Conservation (phyloP, 2,888 invertebrate species). For the Polylopha cassiicola region DNA sequence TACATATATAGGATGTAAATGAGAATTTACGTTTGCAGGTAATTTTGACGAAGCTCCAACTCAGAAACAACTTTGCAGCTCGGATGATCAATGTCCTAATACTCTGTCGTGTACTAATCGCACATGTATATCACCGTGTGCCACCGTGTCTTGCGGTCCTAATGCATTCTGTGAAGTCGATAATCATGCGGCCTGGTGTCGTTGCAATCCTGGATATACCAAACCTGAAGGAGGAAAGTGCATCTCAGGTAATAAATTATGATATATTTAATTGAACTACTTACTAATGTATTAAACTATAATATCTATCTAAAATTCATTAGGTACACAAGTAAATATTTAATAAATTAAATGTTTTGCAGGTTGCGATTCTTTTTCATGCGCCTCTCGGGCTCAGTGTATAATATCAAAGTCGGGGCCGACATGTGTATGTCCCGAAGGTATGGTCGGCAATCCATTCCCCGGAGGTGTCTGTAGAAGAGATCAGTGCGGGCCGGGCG, state of each 20-base stretch:
- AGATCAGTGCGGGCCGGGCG: conserved; percentile 86
- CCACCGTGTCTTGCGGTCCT: conserved; percentile 85
- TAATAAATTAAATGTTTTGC: conserved; percentile 40
- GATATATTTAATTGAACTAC: conserved; percentile 1
- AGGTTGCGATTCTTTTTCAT: conserved; percentile 86
- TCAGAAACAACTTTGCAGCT: conserved; percentile 81
- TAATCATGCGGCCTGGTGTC: conserved; percentile 92
- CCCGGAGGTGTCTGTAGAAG: conserved; percentile 90
- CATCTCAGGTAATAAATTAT: conserved; percentile 88
- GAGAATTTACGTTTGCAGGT: conserved; percentile 39
- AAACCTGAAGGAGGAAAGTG: conserved; percentile 89
- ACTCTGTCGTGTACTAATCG: conserved; percentile 87
- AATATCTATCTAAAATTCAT: too few relatives aligned
- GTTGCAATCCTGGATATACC: conserved; percentile 88
- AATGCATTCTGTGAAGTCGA: conserved; percentile 93
- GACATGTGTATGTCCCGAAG: conserved; percentile 92
- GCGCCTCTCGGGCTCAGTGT: conserved; percentile 90
- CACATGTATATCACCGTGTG: conserved; percentile 89
- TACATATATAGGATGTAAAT: too few relatives aligned
- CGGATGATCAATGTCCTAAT: conserved; percentile 87
- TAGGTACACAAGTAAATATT: background rate
- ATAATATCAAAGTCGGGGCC: conserved; percentile 90
- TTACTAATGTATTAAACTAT: too few relatives aligned
- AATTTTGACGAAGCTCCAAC: conserved; percentile 58
- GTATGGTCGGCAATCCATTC: conserved; percentile 93